Base-by-base conservation (phyloP, 2,113 vertebrate genomes). In the Syngnathoides biaculeatus region DNA sequence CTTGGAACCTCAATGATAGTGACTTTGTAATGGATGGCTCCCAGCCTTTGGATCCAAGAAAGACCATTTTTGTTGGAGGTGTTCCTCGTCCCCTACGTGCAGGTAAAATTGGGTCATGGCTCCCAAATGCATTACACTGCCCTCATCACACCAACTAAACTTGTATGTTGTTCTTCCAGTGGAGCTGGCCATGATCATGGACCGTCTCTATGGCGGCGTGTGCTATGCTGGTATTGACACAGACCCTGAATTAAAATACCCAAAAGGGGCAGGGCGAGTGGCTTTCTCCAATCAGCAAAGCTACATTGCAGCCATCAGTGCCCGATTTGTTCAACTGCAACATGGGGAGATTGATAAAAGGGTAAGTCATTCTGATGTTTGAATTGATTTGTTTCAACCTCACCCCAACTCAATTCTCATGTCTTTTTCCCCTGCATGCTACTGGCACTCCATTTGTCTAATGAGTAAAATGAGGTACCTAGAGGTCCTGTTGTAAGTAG, bases 301-400 rank as follows among this genome's bases (percentile, higher is more conserved):
- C 90, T 99, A 99, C 93, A 99, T 99, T 89, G 97, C 97, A 92
- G 97, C 97, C 90, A 99, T 99, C 89, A 98, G 97, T 72, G 97
- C 97, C 87, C 95, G 97, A 92, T 99, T 99, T 89, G 97, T 99
- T 89, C 97, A 99, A 89, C 94, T 99, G 92, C 97, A 99, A 92
- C 97, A 99, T 26, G 97, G 97, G 85, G 97, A 99, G 91, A 99
- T 99, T 91, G 97, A 99, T 94, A 99, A 99, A 95, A 95, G 97
- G 96, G 97, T 99, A 87, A 94, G 95, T 84, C 17, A 14, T 22
- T 60, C 22, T 2, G 53, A 61, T 24, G n/a, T 52, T 42, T 20
- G 43, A 67, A 50, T 53, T 13, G 15, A 39, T 60, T 42, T 14
- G 11, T 39, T 40, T 61, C 14, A 14, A 3, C n/a, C 53, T 15